A percentile compares a stretch with the other conserved stretches of the same genome.
Evolutionary conservation across 2,888 invertebrate genomes (phyloP).

Genomic region (Cheilosia scutellata): DNA sequence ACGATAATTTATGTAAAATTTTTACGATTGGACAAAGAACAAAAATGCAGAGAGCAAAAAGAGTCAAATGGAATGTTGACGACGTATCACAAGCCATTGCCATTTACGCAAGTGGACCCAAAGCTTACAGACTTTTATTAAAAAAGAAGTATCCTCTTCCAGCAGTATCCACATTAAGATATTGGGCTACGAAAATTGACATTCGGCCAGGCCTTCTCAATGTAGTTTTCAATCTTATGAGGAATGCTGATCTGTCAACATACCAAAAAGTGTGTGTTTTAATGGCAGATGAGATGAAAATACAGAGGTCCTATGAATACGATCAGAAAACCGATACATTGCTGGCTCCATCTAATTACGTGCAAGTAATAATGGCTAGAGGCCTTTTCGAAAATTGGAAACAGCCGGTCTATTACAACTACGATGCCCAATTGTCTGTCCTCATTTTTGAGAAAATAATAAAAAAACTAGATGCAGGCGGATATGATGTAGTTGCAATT

Average conservation of each 20-base stretch:
- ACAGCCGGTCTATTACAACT: constrained; percentile 19
- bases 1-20: background rate
- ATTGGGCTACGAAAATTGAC: constrained; percentile 31
- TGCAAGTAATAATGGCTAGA: constrained; percentile 7
- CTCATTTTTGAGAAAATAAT: background rate
- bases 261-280: constrained; percentile 31
- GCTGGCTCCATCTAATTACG: constrained; percentile 38
- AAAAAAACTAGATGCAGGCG: background rate
- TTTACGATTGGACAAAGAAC: constrained; percentile 24
- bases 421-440: constrained; percentile 4
- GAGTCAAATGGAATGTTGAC: constrained; percentile 9
- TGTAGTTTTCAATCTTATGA: constrained; percentile 9
- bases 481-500: background rate
- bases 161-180: constrained; percentile 5
- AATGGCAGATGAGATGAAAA: constrained; percentile 46
- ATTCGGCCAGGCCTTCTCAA: constrained; percentile 24
- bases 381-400: constrained; percentile 37
- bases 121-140: constrained; percentile 8
- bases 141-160: constrained; percentile 30
- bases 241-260: background rate
- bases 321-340: constrained; percentile 40
- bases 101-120: constrained; percentile 24
- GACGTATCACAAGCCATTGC: constrained; percentile 39
- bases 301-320: constrained; percentile 39
- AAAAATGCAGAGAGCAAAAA: constrained; percentile 17